Evolutionary conservation across 2,113 vertebrate genomes (phyloP), one percentile per base, ranked within the genome.

Genomic region (Neodon shergylaensis): DNA sequence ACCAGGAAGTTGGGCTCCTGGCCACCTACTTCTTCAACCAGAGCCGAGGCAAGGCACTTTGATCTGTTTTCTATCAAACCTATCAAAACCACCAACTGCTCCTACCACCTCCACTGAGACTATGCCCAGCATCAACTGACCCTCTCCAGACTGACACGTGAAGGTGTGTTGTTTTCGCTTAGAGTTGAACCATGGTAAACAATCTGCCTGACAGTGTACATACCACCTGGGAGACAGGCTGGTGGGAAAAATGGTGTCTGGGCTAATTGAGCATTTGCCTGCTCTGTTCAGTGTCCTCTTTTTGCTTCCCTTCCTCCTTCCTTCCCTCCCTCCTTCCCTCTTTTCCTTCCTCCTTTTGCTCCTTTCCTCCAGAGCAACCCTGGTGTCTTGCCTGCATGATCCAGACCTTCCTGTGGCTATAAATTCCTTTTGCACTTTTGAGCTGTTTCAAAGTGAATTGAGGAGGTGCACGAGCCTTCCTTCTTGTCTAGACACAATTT

Each of bases 401-500:
- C 5, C 28, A 92, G 52, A 72, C 61, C 84, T 92, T 90, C 88
- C 85, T 68, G 79, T 4, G 3, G 47, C 72, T 74, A 68, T 91
- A 94, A 90, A 79, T 84, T 66, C 31, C 54, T 77, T 95, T 93
- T 58, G 92, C 49, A 81, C 86, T 78, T 58, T 47, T 0, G 21
- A 82, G 63, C 42, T 77, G 33, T 88, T 92, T 89, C 83, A 70
- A 77, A 93, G 88, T 33, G 77, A 88, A 66, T 90, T 76, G 68
- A 54, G 92, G 92, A 90, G 73, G 85, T 4, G 21, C 65, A 24
- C 26, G 24, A 28, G 28, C 24, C 42, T 22, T 28, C 49, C 31
- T 77, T 92, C 42, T 92, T 7, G 58, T 94, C 94, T 93, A 95
- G 91, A 94, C 88, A 86, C 88, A 24, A 16, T 70, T 91, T 82